Percentiles rank a stretch among this genome's conserved stretches.
These are phyloP conservation scores for Caenorhabditis wallacei DNA, from an alignment of 2,888 invertebrate genomes.

Conservation along the genomic window DNA sequence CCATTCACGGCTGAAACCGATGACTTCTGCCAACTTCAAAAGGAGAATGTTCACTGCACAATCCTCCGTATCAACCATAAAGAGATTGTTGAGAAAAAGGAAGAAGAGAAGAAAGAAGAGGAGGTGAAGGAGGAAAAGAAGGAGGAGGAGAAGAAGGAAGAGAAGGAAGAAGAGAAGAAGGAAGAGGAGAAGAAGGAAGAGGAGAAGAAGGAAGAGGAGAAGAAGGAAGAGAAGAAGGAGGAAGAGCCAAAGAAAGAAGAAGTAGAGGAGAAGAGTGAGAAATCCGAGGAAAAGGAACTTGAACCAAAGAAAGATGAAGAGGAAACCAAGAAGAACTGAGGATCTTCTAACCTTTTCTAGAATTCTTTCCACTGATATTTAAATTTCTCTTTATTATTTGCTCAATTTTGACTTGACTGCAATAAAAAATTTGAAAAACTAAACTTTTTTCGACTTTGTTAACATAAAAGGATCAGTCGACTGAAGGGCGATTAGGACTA, in stretches of 20 bases:
- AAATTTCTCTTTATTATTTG: constrained; percentile 20
- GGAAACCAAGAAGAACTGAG: constrained; percentile 62
- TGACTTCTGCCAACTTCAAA: constrained; percentile 69
- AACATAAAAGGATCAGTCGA: background rate
- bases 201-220: constrained; percentile 24
- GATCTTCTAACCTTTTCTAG: constrained; percentile 1
- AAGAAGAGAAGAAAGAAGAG: constrained; percentile 26
- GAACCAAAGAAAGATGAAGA: constrained; percentile 64
- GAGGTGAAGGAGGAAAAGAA: constrained; percentile 31
- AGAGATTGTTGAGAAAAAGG: constrained; percentile 52
- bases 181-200: constrained; percentile 29
- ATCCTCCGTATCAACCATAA: constrained; percentile 67
- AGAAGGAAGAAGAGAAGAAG: constrained; percentile 36
- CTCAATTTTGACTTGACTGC: constrained; percentile 33
- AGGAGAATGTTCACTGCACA: constrained; percentile 68
- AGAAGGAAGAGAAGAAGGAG: constrained; percentile 47
- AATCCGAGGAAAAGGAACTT: constrained; percentile 49
- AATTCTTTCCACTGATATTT: constrained; percentile 37
- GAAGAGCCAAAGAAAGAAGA: constrained; percentile 47
- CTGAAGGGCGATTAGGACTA: too few species aligned
- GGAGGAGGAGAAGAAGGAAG: constrained; percentile 30
- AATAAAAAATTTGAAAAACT: constrained; percentile 42
- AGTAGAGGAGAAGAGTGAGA: constrained; percentile 52
- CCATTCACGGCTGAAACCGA: constrained; percentile 72
- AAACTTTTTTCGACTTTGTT: background rate